phyloP scores from a whole-genome alignment of 30 jellyfish, hydroid and myxozoan genomes.

The Cassiopea xamachana region DNA sequence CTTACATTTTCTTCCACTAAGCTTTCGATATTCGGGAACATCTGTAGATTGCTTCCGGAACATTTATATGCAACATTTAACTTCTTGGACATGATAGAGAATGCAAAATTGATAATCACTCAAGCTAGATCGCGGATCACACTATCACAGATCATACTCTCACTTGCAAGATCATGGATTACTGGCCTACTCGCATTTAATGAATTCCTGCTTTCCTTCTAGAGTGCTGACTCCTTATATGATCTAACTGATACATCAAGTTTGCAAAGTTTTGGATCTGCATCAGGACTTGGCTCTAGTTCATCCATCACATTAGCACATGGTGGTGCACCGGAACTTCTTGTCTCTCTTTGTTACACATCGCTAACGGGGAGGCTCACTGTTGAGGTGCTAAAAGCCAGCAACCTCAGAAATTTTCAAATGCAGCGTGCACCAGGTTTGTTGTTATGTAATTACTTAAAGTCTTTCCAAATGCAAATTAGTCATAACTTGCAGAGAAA shows the following conservation, averaged over 20 bases:
- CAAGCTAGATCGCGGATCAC: too few species aligned
- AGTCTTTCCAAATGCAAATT: background rate
- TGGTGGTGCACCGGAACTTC: conserved; percentile 91
- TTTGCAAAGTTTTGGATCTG: conserved; percentile 86
- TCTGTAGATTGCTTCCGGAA: too few species aligned
- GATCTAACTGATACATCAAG: conserved; percentile 94
- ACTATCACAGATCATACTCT: too few species aligned
- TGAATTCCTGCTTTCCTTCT: background rate
- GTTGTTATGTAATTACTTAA: background rate
- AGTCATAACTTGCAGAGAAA: too few species aligned
- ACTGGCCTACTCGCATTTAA: background rate
- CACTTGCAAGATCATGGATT: too few species aligned
- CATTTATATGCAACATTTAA: too few species aligned
- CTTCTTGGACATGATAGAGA: too few species aligned
- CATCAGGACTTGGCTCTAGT: conserved; percentile 82
- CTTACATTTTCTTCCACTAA: too few species aligned
- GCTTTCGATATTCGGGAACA: too few species aligned
- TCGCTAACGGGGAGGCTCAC: conserved; percentile 95
- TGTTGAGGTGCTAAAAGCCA: conserved; percentile 92
- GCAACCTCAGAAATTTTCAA: conserved; percentile 82
- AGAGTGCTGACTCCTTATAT: conserved; percentile 94
- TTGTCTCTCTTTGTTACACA: conserved; percentile 89
- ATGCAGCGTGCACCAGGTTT: conserved; percentile 97
- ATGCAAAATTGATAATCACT: too few species aligned
- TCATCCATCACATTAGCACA: conserved; percentile 80